phyloP scores from a whole-genome alignment of 2,888 invertebrate genomes.

The Desoria tigrina region DNA sequence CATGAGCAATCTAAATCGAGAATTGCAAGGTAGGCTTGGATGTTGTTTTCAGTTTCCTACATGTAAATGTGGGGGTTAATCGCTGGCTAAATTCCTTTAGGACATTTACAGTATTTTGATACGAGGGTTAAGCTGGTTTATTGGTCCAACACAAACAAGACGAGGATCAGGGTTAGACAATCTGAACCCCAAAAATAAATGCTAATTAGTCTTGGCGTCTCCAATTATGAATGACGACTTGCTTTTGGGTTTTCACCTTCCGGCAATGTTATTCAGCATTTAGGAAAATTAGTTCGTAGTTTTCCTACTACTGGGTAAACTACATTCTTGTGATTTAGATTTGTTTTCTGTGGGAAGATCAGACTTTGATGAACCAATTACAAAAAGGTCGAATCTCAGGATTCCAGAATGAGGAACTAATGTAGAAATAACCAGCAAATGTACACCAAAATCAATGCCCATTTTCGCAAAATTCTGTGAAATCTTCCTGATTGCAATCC shows the following conservation, averaged over 20 bases:
- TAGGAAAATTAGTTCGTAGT: no score
- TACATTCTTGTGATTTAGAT: no score
- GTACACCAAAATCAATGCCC: no score
- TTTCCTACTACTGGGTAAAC: not conserved
- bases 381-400: no score
- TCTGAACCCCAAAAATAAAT: slow-evolving; percentile 52
- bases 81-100: slow-evolving; percentile 11
- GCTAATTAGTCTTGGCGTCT: slow-evolving; percentile 53
- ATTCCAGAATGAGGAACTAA: no score
- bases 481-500: not conserved
- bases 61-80: slow-evolving; percentile 8
- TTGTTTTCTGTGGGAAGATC: no score
- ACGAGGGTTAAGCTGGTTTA: not conserved
- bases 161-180: slow-evolving; percentile 19
- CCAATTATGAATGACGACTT: slow-evolving; percentile 47
- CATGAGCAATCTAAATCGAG: not conserved
- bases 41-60: not conserved
- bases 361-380: no score
- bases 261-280: slow-evolving; percentile 21
- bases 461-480: no score
- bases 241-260: slow-evolving; percentile 28
- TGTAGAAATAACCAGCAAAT: no score
- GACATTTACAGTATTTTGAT: not conserved
- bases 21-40: not conserved
- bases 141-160: not conserved